A percentile compares a stretch with the other conserved stretches of the same genome.
These are phyloP conservation scores for Corythornis vintsioides DNA, from an alignment of 2,113 vertebrate species.

Conservation along the genomic window DNA sequence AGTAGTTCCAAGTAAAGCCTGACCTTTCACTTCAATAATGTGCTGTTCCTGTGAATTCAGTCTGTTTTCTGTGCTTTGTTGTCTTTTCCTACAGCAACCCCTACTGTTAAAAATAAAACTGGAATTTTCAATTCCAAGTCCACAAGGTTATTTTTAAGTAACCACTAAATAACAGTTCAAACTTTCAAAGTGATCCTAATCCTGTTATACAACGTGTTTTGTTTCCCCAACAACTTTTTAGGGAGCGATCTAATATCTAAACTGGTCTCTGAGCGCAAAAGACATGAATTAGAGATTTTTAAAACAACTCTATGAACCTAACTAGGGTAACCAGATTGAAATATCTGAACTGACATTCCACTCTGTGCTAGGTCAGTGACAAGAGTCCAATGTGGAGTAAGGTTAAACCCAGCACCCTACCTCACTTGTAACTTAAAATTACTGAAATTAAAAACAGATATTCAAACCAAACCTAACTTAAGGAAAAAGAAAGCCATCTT, in stretches of 20 bases:
- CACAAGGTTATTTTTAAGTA: conserved; percentile 36
- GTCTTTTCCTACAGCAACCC: conserved; percentile 56
- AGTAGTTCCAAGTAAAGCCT: background rate
- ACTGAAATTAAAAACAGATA: background rate
- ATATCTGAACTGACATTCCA: conserved; percentile 3
- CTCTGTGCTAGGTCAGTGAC: background rate
- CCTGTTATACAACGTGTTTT: conserved; percentile 56
- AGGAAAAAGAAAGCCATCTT: background rate
- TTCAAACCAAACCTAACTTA: background rate
- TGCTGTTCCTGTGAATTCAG: background rate
- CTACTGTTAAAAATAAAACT: conserved; percentile 59
- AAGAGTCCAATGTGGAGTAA: background rate
- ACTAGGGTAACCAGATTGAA: background rate
- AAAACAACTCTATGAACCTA: conserved; percentile 1
- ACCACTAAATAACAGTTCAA: background rate
- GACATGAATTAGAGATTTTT: conserved; percentile 18
- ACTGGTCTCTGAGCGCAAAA: background rate
- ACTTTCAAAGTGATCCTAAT: conserved; percentile 42
- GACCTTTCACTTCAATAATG: background rate
- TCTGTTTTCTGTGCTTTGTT: background rate
- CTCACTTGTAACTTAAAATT: background rate
- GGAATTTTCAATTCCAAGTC: conserved; percentile 15
- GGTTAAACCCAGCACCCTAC: background rate
- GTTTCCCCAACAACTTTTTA: conserved; percentile 27
- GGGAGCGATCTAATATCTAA: background rate